Base-by-base conservation (phyloP, 2,113 vertebrate species). In the Platysternon megacephalum region DNA sequence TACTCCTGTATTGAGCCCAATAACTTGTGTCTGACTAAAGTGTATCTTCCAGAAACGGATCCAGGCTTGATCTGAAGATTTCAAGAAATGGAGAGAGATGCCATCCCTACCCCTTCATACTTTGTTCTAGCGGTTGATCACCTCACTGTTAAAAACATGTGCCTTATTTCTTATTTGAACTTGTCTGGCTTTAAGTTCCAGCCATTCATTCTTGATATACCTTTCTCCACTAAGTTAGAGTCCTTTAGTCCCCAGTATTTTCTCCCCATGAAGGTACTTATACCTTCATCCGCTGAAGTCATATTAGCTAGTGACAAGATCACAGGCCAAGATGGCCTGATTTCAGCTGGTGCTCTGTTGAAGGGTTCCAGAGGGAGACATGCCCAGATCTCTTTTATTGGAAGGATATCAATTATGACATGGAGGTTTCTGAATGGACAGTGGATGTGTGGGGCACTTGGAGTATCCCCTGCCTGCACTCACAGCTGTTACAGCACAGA, bases 151-250 rank as follows among this genome's bases (percentile, higher is more conserved):
- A 8, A 7, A 48, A 65, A 87, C 1, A 2, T 1, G 28, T 0
- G 0, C 4, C 79, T 3, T 32, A 1, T 1, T 4, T 72, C 44
- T 28, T 46, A 0, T 0, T 10, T 42, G 52, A 13, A 2, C 32
- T 16, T 42, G 24, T 11, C 53, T 53, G 35, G 53, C 52, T 74
- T 35, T 21, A 52, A 32, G 21, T 1, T 3, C 35, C 5, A 21
- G 29, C 3, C 1, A 2, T 72, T 22, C 55, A 10, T 32, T 28
- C 11, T 58, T 58, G 26, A 58, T 58, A 28, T 58, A 4, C 28
- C 56, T 58, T 58, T 58, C 12, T 32, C 56, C 7, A 10, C 11
- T 39, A 2, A 0, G 0, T 14, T 2, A 35, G 14, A 42, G 72
- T 29, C 11, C 76, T 5, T 1, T 21, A 1, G 2, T 9, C 51